Evolutionary conservation across 2,888 invertebrate genomes (phyloP).

Genomic region (Drosophila buzzatii): DNA sequence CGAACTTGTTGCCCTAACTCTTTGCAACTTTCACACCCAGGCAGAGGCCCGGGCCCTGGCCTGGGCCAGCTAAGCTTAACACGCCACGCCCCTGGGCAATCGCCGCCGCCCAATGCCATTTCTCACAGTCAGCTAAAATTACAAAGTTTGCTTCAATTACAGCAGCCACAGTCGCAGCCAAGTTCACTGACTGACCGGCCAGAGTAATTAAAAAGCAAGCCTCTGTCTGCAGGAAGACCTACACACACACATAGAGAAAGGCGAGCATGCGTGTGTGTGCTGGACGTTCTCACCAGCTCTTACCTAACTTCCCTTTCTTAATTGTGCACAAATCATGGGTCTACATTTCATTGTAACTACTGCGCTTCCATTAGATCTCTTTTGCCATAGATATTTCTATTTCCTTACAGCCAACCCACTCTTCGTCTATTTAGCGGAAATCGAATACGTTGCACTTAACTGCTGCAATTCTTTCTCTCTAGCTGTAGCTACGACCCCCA

Average conservation of each 20-base stretch:
- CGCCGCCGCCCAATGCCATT: slow-evolving; percentile 43
- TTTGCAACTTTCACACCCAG: slow-evolving; percentile 51
- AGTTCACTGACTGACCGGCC: slow-evolving; percentile 56
- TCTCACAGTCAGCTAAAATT: slow-evolving; percentile 67
- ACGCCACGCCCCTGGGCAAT: slow-evolving; percentile 17
- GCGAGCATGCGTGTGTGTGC: neutral
- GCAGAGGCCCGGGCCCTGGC: neutral
- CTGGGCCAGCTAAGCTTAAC: slow-evolving; percentile 1
- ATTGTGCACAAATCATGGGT: slow-evolving; percentile 52
- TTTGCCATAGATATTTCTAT: slow-evolving; percentile 2
- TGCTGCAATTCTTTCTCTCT: slow-evolving; percentile 63
- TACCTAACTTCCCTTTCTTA: slow-evolving; percentile 58
- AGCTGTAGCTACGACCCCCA: slow-evolving; percentile 42
- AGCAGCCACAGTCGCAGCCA: slow-evolving; percentile 19
- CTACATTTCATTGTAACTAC: slow-evolving; percentile 55
- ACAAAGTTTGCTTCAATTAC: slow-evolving; percentile 61
- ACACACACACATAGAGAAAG: slow-evolving; percentile 8
- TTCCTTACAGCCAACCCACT: slow-evolving; percentile 6
- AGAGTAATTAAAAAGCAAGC: slow-evolving; percentile 62
- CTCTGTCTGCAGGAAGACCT: slow-evolving; percentile 29
- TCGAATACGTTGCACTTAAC: slow-evolving; percentile 38
- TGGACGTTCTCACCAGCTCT: slow-evolving; percentile 47
- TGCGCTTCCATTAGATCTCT: slow-evolving; percentile 56
- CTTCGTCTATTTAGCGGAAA: slow-evolving; percentile 52
- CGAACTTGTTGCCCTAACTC: slow-evolving; percentile 61